Conservation (phyloP, 2,888 invertebrate genomes). For the Parelbella ahira region DNA sequence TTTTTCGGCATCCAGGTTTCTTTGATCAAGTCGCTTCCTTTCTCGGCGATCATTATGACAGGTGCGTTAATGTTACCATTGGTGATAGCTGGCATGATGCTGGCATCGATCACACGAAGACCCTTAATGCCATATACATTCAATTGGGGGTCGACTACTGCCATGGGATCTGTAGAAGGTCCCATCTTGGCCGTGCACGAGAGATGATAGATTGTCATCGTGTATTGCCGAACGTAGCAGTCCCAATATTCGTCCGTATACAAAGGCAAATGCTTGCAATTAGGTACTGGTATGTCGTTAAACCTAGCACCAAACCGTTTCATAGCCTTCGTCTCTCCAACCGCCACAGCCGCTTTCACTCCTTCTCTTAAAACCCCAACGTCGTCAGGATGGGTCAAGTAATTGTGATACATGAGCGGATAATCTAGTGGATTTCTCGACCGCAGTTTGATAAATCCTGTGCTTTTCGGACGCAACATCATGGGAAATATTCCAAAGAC, state of each 20-base stretch:
- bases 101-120: slow-evolving; percentile 91
- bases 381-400: slow-evolving; percentile 92
- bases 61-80: slow-evolving; percentile 95
- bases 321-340: slow-evolving; percentile 89
- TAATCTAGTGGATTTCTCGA: slow-evolving; percentile 87
- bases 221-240: slow-evolving; percentile 90
- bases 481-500: slow-evolving; percentile 92
- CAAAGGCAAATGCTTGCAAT: slow-evolving; percentile 88
- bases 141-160: slow-evolving; percentile 89
- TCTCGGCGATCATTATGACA: slow-evolving; percentile 93
- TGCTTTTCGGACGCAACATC: slow-evolving; percentile 93
- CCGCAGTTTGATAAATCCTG: slow-evolving; percentile 88
- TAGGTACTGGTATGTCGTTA: slow-evolving; percentile 87
- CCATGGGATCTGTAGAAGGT: slow-evolving; percentile 85
- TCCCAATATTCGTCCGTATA: slow-evolving; percentile 94
- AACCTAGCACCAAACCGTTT: slow-evolving; percentile 89
- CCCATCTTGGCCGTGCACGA: slow-evolving; percentile 94
- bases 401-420: slow-evolving; percentile 95
- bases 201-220: slow-evolving; percentile 93
- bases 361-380: slow-evolving; percentile 91
- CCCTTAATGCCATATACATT: slow-evolving; percentile 89
- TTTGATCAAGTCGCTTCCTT: slow-evolving; percentile 91
- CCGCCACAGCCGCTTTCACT: slow-evolving; percentile 90
- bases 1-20: slow-evolving; percentile 81
- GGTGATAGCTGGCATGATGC: slow-evolving; percentile 92